phyloP scores from a whole-genome alignment of 2,113 vertebrate genomes.

The Python bivittatus region DNA sequence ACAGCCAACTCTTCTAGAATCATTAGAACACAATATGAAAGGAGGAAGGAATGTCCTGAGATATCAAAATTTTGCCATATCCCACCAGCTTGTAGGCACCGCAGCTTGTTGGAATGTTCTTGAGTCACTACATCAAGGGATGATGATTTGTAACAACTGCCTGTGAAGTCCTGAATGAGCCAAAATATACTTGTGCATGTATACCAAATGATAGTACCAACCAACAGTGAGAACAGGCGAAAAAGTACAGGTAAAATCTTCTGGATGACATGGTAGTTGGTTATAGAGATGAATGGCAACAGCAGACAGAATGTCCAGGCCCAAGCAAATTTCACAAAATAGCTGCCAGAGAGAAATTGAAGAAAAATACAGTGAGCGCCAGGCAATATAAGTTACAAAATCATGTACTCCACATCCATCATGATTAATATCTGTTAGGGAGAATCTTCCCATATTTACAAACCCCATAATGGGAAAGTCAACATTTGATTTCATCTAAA shows the following conservation, averaged over 20 bases:
- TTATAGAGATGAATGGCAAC: constrained; percentile 88
- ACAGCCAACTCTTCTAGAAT: constrained; percentile 88
- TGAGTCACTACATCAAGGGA: constrained; percentile 2
- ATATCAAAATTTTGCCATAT: constrained; percentile 91
- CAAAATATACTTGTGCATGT: constrained; percentile 80
- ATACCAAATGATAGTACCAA: constrained; percentile 89
- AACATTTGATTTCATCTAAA: constrained; percentile 3
- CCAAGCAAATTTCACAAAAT: constrained; percentile 96
- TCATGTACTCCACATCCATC: neutral
- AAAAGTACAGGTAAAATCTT: constrained; percentile 66
- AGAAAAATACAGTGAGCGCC: neutral
- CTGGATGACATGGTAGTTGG: constrained; percentile 73
- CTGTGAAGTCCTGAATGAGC: constrained; percentile 84
- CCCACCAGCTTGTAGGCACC: constrained; percentile 78
- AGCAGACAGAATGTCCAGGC: constrained; percentile 91
- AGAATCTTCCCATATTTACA: neutral
- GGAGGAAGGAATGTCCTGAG: constrained; percentile 94
- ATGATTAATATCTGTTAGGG: neutral
- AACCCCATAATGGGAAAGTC: neutral
- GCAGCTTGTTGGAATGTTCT: constrained; percentile 68
- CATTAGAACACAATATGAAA: constrained; percentile 87
- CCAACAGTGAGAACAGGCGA: constrained; percentile 78
- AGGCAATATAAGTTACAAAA: neutral
- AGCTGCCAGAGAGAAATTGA: constrained; percentile 75
- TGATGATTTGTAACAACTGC: constrained; percentile 74